Conservation (phyloP, 2,888 invertebrate genomes). For the Drosophila peninsularis region DNA sequence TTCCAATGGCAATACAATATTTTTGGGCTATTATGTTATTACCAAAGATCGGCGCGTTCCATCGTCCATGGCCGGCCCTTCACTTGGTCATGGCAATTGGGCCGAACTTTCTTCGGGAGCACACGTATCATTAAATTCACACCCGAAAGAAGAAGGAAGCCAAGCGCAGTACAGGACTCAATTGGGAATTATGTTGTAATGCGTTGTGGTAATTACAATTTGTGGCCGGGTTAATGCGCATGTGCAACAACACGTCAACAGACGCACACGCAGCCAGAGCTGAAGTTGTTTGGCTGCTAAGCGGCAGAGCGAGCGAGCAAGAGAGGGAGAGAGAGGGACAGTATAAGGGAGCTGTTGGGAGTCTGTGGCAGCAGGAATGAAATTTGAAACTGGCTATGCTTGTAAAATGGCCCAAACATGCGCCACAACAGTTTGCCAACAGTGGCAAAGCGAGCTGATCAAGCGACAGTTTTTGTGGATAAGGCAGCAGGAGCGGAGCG, state of each 20-base stretch:
- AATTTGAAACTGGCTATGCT: constrained; percentile 78
- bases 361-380: constrained; percentile 62
- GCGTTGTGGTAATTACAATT: constrained; percentile 82
- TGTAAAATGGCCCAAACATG: constrained; percentile 80
- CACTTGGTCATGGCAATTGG: constrained; percentile 49
- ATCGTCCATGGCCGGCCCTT: constrained; percentile 11
- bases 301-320: background rate
- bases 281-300: constrained; percentile 7
- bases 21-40: constrained; percentile 80
- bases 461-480: constrained; percentile 66
- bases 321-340: background rate
- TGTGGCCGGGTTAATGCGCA: constrained; percentile 79
- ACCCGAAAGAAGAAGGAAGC: constrained; percentile 50
- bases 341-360: background rate
- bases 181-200: constrained; percentile 78
- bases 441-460: constrained; percentile 69
- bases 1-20: constrained; percentile 78
- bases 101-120: constrained; percentile 63
- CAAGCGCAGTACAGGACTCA: constrained; percentile 34
- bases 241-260: constrained; percentile 80
- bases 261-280: constrained; percentile 45
- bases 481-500: constrained; percentile 47
- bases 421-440: constrained; percentile 69
- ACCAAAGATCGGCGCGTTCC: constrained; percentile 46
- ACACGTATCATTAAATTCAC: constrained; percentile 74